Evolutionary conservation across 1,140 invertebrate species (phyloP), one percentile per base, ranked within the genome.

Genomic region (Drosophila yakuba): DNA sequence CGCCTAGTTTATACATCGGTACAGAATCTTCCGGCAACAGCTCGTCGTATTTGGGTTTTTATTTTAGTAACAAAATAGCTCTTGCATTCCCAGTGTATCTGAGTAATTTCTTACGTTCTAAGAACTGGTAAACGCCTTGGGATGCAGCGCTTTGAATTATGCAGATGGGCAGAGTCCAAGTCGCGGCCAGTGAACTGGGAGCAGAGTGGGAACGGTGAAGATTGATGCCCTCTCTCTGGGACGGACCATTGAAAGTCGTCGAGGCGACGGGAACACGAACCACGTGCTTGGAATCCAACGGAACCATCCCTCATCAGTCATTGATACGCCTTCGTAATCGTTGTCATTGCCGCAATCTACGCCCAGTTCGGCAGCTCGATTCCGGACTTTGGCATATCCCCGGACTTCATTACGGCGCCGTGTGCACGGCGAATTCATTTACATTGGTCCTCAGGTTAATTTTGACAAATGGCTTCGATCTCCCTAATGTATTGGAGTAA

Each of bases 401-500:
- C 68, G 47, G 72, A 44, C 52, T 54, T 57, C 61, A 68, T 78
- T 77, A 61, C 63, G 35, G 39, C 56, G 38, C 20, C 28, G 20
- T 23, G 35, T 36, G 62, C 50, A 74, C 47, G 43, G 61, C 59
- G 63, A 67, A 88, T 84, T 88, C 80, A 89, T 88, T 88, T 88
- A 67, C 73, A 89, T 80, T 63, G 76, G 63, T 74, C 45, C 81
- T 86, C 78, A 90, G 85, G 82, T 91, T 91, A 91, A 91, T 91
- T 91, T 91, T 91, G 80, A 91, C 74, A 91, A 91, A 91, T 91
- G 68, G 81, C 73, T 91, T 91, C 86, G 84, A 91, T 91, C 76
- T 81, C 75, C 78, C 83, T 82, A 91, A 85, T 89, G 80, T 89
- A 91, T 91, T 90, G 73, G 74, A 82, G 82, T 91, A 91, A 91